Conservation (phyloP, 35 echinoderm and acorn worm genomes). For the Lytechinus pictus region DNA sequence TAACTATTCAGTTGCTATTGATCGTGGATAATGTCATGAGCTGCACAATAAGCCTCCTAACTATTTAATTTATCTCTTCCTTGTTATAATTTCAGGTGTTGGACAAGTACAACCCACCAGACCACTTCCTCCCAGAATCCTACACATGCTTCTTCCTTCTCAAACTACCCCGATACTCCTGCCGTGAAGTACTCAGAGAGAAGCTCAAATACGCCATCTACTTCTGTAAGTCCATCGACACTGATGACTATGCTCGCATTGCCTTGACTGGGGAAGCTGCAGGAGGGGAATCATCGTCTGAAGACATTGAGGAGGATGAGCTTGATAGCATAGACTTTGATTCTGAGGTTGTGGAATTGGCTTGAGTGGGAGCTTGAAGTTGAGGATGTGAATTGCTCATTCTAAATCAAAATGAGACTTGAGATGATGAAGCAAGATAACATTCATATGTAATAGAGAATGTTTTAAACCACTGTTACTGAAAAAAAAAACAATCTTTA, state of each 20-base stretch:
- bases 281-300: conserved; percentile 81
- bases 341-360: conserved; percentile 64
- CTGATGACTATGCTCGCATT: conserved; percentile 96
- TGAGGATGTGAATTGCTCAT: not conserved
- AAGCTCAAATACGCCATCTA: conserved; percentile 99
- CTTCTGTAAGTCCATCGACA: conserved; percentile 99
- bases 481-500: not conserved
- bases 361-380: not conserved
- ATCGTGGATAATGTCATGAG: not conserved
- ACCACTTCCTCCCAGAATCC: conserved; percentile 98
- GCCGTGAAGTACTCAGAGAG: conserved; percentile 87
- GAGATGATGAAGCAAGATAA: not conserved
- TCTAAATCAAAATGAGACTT: not conserved
- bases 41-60: not conserved
- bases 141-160: conserved; percentile 99
- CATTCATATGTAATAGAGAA: not conserved
- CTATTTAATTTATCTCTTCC: not conserved
- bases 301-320: conserved; percentile 85
- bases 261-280: conserved; percentile 90
- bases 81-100: conserved; percentile 65
- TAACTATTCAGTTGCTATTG: not conserved
- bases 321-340: conserved; percentile 86
- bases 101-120: conserved; percentile 98
- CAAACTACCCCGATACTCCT: conserved; percentile 96
- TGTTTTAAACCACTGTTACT: too few species aligned